Percentiles rank a stretch among this genome's conserved stretches.
These are phyloP conservation scores for Trissoscelio sp. DNA, from an alignment of 2,888 invertebrate genomes.

Conservation along the genomic window DNA sequence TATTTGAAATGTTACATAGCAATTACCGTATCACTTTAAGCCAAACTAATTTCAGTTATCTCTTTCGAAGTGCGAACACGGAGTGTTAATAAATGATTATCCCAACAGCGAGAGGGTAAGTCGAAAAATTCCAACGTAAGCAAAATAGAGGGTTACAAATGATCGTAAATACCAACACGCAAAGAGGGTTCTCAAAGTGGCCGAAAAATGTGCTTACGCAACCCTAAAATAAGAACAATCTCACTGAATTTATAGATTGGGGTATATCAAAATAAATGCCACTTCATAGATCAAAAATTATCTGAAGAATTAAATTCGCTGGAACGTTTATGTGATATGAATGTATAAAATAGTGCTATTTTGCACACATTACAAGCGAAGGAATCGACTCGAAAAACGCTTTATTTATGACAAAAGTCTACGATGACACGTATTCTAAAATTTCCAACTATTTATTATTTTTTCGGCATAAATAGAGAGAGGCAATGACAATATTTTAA, in stretches of 20 bases:
- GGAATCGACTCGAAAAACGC: background rate
- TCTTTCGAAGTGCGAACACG: slow-evolving; percentile 31
- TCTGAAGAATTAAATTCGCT: background rate
- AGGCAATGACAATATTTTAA: background rate
- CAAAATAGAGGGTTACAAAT: slow-evolving; percentile 27
- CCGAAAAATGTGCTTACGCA: slow-evolving; percentile 34
- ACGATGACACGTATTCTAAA: background rate
- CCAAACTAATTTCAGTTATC: slow-evolving; percentile 28
- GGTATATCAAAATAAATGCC: slow-evolving; percentile 19
- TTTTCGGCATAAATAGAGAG: background rate
- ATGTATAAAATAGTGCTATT: slow-evolving; percentile 12
- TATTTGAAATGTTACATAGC: background rate
- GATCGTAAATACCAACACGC: slow-evolving; percentile 30
- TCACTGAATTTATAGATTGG: no score
- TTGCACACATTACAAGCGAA: slow-evolving; percentile 4
- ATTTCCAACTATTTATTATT: background rate
- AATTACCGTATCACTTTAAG: background rate
- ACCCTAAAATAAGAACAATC: slow-evolving; percentile 3
- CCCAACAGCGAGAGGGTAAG: slow-evolving; percentile 28
- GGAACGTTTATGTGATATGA: background rate
- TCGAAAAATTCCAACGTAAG: slow-evolving; percentile 34
- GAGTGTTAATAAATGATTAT: slow-evolving; percentile 42
- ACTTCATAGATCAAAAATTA: slow-evolving; percentile 8
- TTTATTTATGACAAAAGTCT: background rate
- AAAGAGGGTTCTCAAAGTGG: slow-evolving; percentile 10